Evolutionary conservation across 1,140 invertebrate genomes (phyloP).

Genomic region (Aphidius gifuensis): DNA sequence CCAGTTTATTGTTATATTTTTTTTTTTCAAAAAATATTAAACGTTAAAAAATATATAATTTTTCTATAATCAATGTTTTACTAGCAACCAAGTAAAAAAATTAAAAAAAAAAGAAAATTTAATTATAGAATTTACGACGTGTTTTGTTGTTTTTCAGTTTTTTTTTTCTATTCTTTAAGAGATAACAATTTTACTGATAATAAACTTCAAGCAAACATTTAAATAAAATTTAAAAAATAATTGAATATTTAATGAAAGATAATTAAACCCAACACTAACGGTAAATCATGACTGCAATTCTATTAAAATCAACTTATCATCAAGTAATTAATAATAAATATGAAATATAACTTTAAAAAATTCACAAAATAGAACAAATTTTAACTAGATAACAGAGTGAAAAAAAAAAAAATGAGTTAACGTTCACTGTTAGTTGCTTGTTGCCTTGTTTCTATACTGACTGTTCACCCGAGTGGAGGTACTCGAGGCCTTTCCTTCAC

Average conservation of each 20-base stretch:
- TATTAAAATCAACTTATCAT: too few relatives aligned
- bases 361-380: not conserved
- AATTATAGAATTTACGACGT: too few relatives aligned
- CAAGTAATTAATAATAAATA: too few relatives aligned
- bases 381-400: not conserved
- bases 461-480: too few relatives aligned
- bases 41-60: not conserved
- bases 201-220: not conserved
- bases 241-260: not conserved
- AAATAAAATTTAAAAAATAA: slow-evolving; percentile 4
- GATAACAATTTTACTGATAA: not conserved
- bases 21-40: too few relatives aligned
- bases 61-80: not conserved
- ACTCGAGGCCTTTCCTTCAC: too few relatives aligned
- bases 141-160: not conserved
- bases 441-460: too few relatives aligned
- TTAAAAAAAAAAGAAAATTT: not conserved
- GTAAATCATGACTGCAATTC: slow-evolving; percentile 38
- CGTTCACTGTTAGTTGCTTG: not conserved
- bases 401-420: not conserved
- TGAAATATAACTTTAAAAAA: too few relatives aligned
- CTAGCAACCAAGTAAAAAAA: not conserved
- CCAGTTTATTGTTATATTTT: slow-evolving; percentile 1
- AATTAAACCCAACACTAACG: slow-evolving; percentile 26
- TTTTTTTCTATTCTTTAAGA: not conserved